These are phyloP conservation scores for Leptobrachium leishanense DNA, from an alignment of 2,113 vertebrate genomes.

Conservation along the genomic window DNA sequence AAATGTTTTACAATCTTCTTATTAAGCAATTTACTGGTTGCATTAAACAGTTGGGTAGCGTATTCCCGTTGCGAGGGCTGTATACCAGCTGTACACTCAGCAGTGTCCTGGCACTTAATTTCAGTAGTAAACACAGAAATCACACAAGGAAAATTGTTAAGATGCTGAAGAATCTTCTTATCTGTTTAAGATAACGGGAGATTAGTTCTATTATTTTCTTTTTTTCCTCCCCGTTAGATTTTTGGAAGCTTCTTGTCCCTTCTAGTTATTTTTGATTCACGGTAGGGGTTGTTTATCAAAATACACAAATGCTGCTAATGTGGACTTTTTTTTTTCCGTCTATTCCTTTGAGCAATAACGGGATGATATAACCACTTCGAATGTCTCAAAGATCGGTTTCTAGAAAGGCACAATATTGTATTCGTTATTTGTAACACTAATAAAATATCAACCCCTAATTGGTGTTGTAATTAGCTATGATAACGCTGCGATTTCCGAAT, in stretches of 20 bases:
- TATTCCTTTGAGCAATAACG: not conserved
- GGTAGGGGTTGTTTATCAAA: constrained; percentile 38
- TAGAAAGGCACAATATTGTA: no score
- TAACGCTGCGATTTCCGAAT: no score
- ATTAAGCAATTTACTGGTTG: constrained; percentile 50
- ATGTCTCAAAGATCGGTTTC: no score
- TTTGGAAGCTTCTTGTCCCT: constrained; percentile 11
- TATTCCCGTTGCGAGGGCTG: constrained; percentile 44
- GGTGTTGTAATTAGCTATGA: no score
- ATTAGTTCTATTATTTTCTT: constrained; percentile 11
- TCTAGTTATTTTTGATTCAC: constrained; percentile 27
- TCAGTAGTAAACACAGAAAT: constrained; percentile 41
- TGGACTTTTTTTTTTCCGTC: not conserved
- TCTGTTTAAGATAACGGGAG: constrained; percentile 32
- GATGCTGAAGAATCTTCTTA: constrained; percentile 39
- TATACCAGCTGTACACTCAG: constrained; percentile 46
- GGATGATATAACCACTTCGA: no score
- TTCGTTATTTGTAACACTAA: no score
- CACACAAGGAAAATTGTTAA: constrained; percentile 37
- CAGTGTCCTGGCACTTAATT: constrained; percentile 46
- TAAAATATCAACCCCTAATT: no score
- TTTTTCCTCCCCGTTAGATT: not conserved
- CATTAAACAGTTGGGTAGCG: constrained; percentile 43
- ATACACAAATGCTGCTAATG: constrained; percentile 26
- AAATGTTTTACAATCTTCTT: constrained; percentile 51